phyloP scores from a whole-genome alignment of 2,113 vertebrate species.

The Rhipidura dahli region DNA sequence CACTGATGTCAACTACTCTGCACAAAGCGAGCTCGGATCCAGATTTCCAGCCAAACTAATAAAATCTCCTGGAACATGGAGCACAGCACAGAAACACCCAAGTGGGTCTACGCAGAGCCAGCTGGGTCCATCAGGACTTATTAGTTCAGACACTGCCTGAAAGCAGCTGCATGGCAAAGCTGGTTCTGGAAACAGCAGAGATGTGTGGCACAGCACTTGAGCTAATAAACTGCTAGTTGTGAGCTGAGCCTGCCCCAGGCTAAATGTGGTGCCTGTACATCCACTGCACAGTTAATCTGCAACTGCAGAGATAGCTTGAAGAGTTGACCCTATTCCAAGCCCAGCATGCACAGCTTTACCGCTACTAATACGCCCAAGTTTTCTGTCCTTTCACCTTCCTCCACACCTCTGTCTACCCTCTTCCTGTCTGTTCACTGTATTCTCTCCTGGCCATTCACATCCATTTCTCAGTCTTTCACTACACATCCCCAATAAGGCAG shows the following conservation, averaged over 20 bases:
- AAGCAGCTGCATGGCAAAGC: conserved; percentile 47
- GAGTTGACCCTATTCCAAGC: background rate
- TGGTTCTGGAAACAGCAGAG: conserved; percentile 41
- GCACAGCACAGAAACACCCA: conserved; percentile 31
- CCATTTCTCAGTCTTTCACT: background rate
- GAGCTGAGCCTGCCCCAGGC: background rate
- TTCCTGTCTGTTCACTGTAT: background rate
- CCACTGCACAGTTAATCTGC: background rate
- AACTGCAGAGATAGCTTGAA: background rate
- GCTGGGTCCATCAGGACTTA: conserved; percentile 43
- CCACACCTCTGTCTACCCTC: background rate
- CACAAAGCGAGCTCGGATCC: background rate
- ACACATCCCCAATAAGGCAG: background rate
- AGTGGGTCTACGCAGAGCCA: conserved; percentile 17
- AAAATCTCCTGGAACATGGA: conserved; percentile 35
- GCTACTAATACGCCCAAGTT: background rate
- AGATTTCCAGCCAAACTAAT: conserved; percentile 29
- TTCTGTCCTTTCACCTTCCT: background rate
- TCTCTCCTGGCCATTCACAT: background rate
- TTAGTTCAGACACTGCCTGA: conserved; percentile 32
- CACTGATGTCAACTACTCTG: background rate
- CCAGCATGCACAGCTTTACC: background rate
- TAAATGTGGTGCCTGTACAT: conserved; percentile 16
- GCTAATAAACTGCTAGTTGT: conserved; percentile 47
- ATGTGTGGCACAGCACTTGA: conserved; percentile 42